Percentiles rank a stretch among this genome's conserved stretches.
These are phyloP conservation scores for Epizoanthus rinbou DNA, from an alignment of 92 coral and sea anemone species.

Conservation along the genomic window DNA sequence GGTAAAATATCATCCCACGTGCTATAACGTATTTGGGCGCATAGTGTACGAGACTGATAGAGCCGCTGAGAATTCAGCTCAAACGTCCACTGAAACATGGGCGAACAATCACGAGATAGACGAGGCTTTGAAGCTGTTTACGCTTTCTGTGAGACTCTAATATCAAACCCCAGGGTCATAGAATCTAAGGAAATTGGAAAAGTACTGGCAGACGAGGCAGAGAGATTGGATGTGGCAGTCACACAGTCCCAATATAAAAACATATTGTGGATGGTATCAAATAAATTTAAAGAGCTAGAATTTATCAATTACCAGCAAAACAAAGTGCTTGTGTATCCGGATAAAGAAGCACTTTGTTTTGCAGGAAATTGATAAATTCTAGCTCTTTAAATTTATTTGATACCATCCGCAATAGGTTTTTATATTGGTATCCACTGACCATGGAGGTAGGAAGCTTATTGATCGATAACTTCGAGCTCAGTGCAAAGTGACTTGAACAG, in stretches of 20 bases:
- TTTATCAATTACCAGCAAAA: constrained; percentile 57
- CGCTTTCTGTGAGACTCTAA: constrained; percentile 57
- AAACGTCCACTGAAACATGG: constrained; percentile 27
- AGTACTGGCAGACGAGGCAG: constrained; percentile 59
- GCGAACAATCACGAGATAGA: constrained; percentile 22
- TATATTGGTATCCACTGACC: constrained; percentile 42
- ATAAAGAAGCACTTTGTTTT: constrained; percentile 55
- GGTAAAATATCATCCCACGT: constrained; percentile 45
- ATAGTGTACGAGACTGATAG: constrained; percentile 38
- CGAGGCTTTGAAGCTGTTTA: constrained; percentile 55
- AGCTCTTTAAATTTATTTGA: constrained; percentile 52
- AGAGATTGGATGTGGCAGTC: not conserved
- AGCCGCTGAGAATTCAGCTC: constrained; percentile 33
- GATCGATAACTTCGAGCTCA: constrained; percentile 53
- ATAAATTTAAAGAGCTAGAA: constrained; percentile 43
- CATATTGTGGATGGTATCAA: constrained; percentile 51
- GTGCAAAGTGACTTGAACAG: constrained; percentile 35
- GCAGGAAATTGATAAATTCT: constrained; percentile 46
- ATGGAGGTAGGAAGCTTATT: constrained; percentile 40
- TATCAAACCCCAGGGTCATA: constrained; percentile 57
- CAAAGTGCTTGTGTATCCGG: constrained; percentile 54
- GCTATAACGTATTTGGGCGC: constrained; percentile 50
- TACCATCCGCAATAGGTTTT: constrained; percentile 57
- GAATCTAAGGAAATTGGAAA: constrained; percentile 53
- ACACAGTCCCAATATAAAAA: constrained; percentile 44